phyloP scores from a whole-genome alignment of 2,797 vertebrate species.

The Periparus ater region DNA sequence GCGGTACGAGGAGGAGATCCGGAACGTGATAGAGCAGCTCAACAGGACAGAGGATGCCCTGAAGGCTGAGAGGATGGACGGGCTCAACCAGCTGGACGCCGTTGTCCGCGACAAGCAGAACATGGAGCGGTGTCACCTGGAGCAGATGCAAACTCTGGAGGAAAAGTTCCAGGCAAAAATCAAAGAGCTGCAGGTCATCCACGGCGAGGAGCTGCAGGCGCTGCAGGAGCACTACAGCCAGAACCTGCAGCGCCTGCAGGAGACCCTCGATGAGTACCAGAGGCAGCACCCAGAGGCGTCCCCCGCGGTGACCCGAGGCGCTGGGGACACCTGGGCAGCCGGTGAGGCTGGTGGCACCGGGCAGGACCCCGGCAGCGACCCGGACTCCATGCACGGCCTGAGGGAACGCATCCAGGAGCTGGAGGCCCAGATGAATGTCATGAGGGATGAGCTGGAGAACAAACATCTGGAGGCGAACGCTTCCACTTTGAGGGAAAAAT shows the following conservation, averaged over 20 bases:
- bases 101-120: slow-evolving; percentile 81
- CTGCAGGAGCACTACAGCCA: slow-evolving; percentile 83
- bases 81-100: slow-evolving; percentile 81
- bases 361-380: slow-evolving; percentile 50
- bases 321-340: slow-evolving; percentile 36
- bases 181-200: slow-evolving; percentile 83
- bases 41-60: slow-evolving; percentile 80
- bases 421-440: slow-evolving; percentile 90
- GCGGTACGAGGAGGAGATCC: slow-evolving; percentile 81
- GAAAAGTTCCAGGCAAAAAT: slow-evolving; percentile 86
- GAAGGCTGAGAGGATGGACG: slow-evolving; percentile 79
- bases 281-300: slow-evolving; percentile 34
- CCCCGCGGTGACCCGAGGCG: not conserved
- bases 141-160: slow-evolving; percentile 84
- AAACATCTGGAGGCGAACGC: slow-evolving; percentile 86
- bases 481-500: slow-evolving; percentile 89
- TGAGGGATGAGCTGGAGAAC: slow-evolving; percentile 92
- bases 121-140: slow-evolving; percentile 81
- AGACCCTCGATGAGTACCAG: slow-evolving; percentile 71
- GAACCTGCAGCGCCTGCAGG: slow-evolving; percentile 78
- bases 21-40: slow-evolving; percentile 77
- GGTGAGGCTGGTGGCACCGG: slow-evolving; percentile 55
- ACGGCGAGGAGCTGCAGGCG: slow-evolving; percentile 85
- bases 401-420: slow-evolving; percentile 90
- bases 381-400: slow-evolving; percentile 83